Evolutionary conservation across 2,113 vertebrate genomes (phyloP).

Genomic region (Todiramphus chloris): DNA sequence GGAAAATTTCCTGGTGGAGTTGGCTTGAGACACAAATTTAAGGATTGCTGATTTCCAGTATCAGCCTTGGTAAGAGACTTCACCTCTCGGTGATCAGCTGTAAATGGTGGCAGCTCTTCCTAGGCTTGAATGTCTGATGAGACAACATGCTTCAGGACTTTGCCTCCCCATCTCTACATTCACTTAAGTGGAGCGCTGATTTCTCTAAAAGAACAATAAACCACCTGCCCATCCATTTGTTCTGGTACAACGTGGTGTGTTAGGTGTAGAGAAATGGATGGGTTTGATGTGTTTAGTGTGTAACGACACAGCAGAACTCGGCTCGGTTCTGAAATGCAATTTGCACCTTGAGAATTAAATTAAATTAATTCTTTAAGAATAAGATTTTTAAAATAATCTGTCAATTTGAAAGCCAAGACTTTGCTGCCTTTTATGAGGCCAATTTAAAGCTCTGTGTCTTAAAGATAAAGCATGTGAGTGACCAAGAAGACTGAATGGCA

Average conservation of each 20-base stretch:
- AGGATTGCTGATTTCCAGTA: constrained; percentile 35
- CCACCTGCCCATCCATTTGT: not conserved
- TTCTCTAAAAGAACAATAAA: not conserved
- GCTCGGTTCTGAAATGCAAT: not conserved
- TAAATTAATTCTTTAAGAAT: not conserved
- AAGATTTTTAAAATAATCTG: not conserved
- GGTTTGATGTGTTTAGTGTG: not conserved
- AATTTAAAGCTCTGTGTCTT: not conserved
- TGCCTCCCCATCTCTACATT: not conserved
- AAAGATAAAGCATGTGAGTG: not conserved
- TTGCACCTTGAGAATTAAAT: not conserved
- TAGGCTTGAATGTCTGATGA: not conserved
- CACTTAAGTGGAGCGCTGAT: not conserved
- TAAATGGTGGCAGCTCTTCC: not conserved
- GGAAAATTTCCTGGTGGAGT: constrained; percentile 11
- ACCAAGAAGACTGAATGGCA: not conserved
- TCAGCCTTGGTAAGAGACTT: not conserved
- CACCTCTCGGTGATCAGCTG: not conserved
- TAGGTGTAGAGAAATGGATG: not conserved
- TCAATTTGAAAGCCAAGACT: not conserved
- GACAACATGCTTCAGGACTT: accelerated
- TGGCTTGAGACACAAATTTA: not conserved
- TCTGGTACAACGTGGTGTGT: accelerated
- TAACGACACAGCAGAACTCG: not conserved
- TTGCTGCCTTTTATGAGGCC: not conserved